Evolutionary conservation across 2,113 vertebrate genomes (phyloP).

Genomic region (Antigone vipio): DNA sequence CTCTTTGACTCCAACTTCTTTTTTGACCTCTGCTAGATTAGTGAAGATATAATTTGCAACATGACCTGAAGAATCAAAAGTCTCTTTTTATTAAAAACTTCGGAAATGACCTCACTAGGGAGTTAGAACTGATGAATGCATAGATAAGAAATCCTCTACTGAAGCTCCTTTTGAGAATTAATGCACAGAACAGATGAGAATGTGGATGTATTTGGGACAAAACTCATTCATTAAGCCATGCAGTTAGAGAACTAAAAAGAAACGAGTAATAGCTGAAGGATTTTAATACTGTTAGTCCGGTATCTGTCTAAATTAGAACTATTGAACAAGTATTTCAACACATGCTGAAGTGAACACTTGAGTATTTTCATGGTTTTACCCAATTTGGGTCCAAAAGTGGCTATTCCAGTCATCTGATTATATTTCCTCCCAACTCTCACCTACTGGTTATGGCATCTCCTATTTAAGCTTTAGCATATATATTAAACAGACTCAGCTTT

Average conservation of each 20-base stretch:
- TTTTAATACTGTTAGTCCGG: background rate
- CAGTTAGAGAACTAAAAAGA: background rate
- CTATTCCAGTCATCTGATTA: background rate
- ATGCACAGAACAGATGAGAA: conserved; percentile 26
- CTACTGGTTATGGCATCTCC: background rate
- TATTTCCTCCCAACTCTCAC: background rate
- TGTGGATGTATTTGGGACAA: background rate
- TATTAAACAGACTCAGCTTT: background rate
- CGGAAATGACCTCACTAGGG: conserved; percentile 52
- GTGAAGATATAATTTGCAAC: conserved; percentile 46
- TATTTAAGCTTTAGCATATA: background rate
- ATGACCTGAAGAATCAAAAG: conserved; percentile 42
- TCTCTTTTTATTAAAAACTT: conserved; percentile 51
- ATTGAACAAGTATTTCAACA: background rate
- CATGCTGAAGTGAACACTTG: background rate
- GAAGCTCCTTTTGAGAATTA: conserved; percentile 29
- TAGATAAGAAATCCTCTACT: conserved; percentile 32
- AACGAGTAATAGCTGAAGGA: background rate
- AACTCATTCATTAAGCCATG: background rate
- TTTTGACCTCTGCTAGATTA: conserved; percentile 52
- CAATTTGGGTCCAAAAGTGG: background rate
- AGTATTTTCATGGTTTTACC: background rate
- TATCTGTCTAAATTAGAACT: background rate
- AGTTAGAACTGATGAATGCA: conserved; percentile 36
- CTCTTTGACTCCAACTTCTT: conserved; percentile 18